Evolutionary conservation across 2,888 invertebrate species (phyloP).

Genomic region (Eristalinus sepulchralis): DNA sequence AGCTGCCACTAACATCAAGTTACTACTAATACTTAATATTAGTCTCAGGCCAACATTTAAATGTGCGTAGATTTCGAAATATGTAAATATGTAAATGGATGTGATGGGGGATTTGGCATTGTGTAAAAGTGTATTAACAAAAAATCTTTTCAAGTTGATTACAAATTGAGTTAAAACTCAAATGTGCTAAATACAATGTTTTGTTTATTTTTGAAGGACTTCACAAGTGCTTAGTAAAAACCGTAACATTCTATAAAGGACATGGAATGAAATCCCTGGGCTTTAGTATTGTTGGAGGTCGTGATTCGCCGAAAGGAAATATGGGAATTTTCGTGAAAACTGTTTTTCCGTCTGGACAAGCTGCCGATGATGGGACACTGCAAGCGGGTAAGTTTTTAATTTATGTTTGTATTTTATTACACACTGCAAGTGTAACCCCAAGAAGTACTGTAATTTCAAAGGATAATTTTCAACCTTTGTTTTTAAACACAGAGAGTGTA

Average conservation of each 20-base stretch:
- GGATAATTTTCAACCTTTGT: no score
- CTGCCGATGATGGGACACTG: conserved; percentile 90
- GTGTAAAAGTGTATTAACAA: no score
- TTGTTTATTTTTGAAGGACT: conserved; percentile 47
- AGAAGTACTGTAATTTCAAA: no score
- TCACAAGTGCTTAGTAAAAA: conserved; percentile 73
- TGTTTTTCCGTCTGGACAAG: conserved; percentile 92
- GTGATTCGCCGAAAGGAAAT: conserved; percentile 92
- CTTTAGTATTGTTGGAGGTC: conserved; percentile 94
- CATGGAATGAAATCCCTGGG: conserved; percentile 92
- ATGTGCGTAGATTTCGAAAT: no score
- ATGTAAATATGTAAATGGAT: no score
- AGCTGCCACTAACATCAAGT: no score
- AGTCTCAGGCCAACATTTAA: no score
- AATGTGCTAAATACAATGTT: neutral
- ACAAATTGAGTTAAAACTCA: neutral
- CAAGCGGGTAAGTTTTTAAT: conserved; percentile 87
- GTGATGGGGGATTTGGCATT: no score
- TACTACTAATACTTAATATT: no score
- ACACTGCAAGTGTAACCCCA: no score
- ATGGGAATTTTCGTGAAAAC: conserved; percentile 95
- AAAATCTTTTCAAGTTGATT: neutral
- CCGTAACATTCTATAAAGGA: conserved; percentile 89
- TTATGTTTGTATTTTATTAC: neutral
- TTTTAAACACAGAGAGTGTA: no score